Evolutionary conservation across 2,113 vertebrate species (phyloP).

Genomic region (Sylvia atricapilla): DNA sequence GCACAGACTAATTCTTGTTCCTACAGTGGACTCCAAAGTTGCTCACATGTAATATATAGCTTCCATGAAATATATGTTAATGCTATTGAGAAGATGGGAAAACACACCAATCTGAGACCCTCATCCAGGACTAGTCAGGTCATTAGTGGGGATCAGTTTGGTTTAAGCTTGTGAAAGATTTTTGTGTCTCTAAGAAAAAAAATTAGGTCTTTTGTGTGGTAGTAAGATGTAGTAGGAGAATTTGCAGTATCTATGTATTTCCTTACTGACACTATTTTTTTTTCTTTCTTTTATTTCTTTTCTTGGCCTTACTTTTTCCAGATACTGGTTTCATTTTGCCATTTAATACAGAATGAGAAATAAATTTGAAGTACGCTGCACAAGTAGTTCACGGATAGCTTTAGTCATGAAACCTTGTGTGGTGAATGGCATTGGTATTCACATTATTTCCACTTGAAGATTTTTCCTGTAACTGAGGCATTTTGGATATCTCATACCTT

Average conservation of each 20-base stretch:
- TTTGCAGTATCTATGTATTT: neutral
- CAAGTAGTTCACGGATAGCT: neutral
- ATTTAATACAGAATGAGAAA: neutral
- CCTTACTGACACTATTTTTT: neutral
- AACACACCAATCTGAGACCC: rapidly evolving
- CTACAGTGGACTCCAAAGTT: neutral
- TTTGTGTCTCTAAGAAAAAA: neutral
- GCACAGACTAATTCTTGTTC: neutral
- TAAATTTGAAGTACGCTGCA: neutral
- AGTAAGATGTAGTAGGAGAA: neutral
- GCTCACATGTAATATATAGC: neutral
- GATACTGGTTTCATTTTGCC: neutral
- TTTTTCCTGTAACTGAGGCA: neutral
- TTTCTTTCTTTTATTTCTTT: neutral
- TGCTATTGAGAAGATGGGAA: neutral
- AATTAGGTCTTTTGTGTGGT: neutral
- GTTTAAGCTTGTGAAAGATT: neutral
- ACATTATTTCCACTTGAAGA: neutral
- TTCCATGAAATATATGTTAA: neutral
- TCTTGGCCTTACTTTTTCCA: neutral
- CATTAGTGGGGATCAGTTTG: neutral
- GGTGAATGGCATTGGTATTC: neutral
- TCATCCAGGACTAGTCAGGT: neutral
- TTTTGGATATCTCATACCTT: neutral
- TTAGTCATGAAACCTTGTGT: neutral